These are phyloP conservation scores for Callocephalon fimbriatum DNA, from an alignment of 2,113 vertebrate genomes.

Conservation along the genomic window DNA sequence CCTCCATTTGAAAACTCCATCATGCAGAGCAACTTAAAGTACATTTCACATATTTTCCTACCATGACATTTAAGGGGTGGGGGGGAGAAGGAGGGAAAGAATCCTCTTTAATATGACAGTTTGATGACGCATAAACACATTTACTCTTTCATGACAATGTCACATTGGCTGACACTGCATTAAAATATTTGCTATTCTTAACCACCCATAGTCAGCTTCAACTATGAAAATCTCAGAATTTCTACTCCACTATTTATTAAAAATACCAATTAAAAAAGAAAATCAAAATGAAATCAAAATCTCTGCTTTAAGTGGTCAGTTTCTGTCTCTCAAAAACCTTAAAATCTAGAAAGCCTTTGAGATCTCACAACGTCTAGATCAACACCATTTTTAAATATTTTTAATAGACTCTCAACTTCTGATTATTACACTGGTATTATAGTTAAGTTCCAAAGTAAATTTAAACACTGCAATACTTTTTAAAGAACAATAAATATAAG, in stretches of 20 bases:
- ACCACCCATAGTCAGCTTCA: background rate
- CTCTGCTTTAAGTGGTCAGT: background rate
- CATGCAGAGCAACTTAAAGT: too few relatives aligned
- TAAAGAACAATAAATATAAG: background rate
- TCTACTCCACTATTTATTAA: background rate
- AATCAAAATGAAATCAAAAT: background rate
- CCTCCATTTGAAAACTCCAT: background rate
- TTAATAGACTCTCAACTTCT: background rate
- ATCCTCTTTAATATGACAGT: background rate
- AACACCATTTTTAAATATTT: background rate
- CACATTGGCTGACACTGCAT: background rate
- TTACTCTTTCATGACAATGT: background rate
- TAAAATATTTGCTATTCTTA: slow-evolving; percentile 4
- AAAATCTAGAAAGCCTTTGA: background rate
- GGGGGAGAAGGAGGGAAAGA: too few relatives aligned
- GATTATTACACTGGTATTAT: background rate
- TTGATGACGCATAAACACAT: background rate
- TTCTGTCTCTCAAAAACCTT: background rate
- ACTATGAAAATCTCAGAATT: background rate
- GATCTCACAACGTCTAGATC: background rate
- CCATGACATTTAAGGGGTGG: too few relatives aligned
- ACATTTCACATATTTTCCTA: too few relatives aligned
- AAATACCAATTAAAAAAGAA: background rate
- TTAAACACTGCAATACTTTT: background rate
- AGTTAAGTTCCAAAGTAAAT: background rate